Base-by-base conservation (phyloP, 2,888 invertebrate genomes). In the Eustalomyia histrio region DNA sequence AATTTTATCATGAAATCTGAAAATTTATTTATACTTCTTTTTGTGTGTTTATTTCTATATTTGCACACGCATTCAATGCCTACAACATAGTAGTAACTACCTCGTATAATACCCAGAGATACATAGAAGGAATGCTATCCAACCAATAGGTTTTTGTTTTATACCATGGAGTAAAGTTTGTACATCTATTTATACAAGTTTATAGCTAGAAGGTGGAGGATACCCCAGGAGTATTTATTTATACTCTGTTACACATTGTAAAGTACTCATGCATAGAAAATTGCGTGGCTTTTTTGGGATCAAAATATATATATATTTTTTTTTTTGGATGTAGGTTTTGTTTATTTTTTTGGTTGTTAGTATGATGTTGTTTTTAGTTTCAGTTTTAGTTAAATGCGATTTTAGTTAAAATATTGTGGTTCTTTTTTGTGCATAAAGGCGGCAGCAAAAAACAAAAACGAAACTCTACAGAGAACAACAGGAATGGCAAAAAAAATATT, bases 1-100 rank as follows among this genome's bases (percentile, higher is more conserved):
- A 69, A 79, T 58, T 74, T 68, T 78, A 78, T 73, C 74, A 63
- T 64, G 58, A 65, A 69, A 79, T 79, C 79, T 53, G 14, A 68
- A 74, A 69, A 74, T 79, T 58, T 79, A 74, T 79, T 79, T 79
- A 53, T 69, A 74, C 50, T 61, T 17, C 24, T 52, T 68, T 72
- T n/a, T n/a, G n/a, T 64, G 68, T 78, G 58, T 52, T 29, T 29
- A 29, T 29, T 72, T 67, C 67, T 47, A 61, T 47, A 67, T 72
- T 72, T 73, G 67, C 60, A 65, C 65, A 72, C 78, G 67, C 78
- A 72, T 61, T 12, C 50, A 61, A 18, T 72, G 76, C 21, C 55
- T 55, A 47, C 14, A 47, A n/a, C 14, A 47, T 3, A 39, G 43
- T 14, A 21, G n/a, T n/a, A n/a, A n/a, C n/a, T n/a, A n/a, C 2